These are phyloP conservation scores for Trematomus bernacchii DNA, from an alignment of 2,797 vertebrate species.

Conservation along the genomic window DNA sequence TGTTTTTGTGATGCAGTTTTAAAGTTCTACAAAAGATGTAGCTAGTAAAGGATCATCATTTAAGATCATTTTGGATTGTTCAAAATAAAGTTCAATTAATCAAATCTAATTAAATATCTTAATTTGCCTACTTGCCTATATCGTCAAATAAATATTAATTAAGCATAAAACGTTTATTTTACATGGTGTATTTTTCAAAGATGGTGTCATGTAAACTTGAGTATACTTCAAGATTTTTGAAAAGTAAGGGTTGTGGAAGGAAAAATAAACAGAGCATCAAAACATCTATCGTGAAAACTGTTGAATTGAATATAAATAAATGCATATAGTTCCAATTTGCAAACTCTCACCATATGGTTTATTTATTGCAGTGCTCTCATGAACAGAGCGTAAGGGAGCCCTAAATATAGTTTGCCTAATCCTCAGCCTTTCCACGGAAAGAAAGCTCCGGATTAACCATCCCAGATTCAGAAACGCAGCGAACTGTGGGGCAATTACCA, in stretches of 20 bases:
- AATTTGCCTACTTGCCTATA: too few species aligned
- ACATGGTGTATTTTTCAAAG: neutral
- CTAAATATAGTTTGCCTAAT: conserved; percentile 71
- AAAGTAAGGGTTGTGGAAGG: neutral
- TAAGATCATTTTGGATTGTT: neutral
- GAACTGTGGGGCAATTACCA: conserved; percentile 65
- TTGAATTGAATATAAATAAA: conserved; percentile 20
- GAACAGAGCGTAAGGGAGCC: conserved; percentile 30
- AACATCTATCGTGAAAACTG: conserved; percentile 16
- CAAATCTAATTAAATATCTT: neutral
- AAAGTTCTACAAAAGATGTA: neutral
- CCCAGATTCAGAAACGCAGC: conserved; percentile 58
- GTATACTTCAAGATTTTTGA: too few species aligned
- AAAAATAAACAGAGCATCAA: neutral
- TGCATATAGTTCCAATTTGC: neutral
- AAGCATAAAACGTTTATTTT: neutral
- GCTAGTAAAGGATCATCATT: too few species aligned
- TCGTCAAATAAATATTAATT: neutral
- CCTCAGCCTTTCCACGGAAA: conserved; percentile 43
- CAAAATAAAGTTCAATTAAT: neutral
- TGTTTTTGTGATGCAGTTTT: neutral
- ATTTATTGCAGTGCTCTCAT: conserved; percentile 35
- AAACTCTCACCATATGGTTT: conserved; percentile 12
- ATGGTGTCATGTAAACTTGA: neutral
- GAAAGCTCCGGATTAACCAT: conserved; percentile 55